Percentiles rank a stretch among this genome's conserved stretches.
These are phyloP conservation scores for Ovis aries DNA, from an alignment of 2,113 vertebrate species.

Conservation along the genomic window DNA sequence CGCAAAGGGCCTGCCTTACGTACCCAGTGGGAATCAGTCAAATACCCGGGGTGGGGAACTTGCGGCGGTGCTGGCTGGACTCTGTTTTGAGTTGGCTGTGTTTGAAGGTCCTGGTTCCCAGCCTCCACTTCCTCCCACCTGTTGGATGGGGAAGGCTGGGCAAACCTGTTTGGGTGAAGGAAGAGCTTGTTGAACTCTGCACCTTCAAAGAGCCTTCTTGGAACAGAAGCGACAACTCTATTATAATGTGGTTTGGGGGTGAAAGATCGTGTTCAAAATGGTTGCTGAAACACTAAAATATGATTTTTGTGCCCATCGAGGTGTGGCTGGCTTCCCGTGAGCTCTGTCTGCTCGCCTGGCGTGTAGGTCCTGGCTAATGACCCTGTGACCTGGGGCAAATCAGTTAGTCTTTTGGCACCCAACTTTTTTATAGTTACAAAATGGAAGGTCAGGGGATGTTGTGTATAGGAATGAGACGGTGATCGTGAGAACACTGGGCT, in stretches of 20 bases:
- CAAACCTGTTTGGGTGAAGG: constrained; percentile 24
- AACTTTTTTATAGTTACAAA: neutral
- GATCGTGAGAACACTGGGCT: neutral
- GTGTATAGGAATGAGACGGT: neutral
- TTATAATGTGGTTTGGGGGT: neutral
- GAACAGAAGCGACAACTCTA: neutral
- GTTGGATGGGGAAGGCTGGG: neutral
- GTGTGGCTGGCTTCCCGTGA: neutral
- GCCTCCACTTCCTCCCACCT: constrained; percentile 15
- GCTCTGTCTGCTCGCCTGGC: neutral
- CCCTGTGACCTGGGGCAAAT: neutral
- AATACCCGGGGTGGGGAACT: neutral
- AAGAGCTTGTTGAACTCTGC: constrained; percentile 3
- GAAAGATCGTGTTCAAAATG: neutral
- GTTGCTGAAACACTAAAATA: neutral
- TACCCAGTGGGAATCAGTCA: neutral
- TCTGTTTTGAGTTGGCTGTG: neutral
- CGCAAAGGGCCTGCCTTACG: neutral
- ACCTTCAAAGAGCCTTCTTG: neutral
- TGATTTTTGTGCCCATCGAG: neutral
- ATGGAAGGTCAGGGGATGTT: neutral
- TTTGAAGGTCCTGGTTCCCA: neutral
- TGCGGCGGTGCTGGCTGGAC: neutral
- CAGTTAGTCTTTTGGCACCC: neutral
- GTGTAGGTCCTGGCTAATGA: neutral